Evolutionary conservation across 2,888 invertebrate genomes (phyloP), one percentile per base, ranked within the genome.

Genomic region (Azorinus chamasolen): DNA sequence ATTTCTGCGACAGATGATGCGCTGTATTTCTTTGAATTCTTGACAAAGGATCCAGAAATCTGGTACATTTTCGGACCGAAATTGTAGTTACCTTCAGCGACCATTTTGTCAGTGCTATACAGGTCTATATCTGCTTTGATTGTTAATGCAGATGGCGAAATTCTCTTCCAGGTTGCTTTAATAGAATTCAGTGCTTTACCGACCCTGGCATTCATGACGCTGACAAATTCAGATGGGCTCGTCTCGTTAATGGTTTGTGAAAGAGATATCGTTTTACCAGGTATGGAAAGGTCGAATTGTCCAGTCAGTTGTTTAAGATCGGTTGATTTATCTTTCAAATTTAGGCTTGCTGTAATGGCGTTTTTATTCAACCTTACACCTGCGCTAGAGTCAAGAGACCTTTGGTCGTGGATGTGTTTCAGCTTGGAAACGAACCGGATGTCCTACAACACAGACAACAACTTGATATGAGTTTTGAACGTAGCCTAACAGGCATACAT

Each of bases 251-350:
- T 65, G 18, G 72, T 68, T n/a, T 86, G 83, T 0, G 82, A 83
- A 1, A 88, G 27, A 41, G 57, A 57, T 3, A 89, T 32, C 20
- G 79, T 74, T 57, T 83, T 85, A 25, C 89, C 88, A 22, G 85
- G 87, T 55, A 83, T 82, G 8, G 72, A 69, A 22, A 91, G 62
- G 1, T 73, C 62, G 25, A 83, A 72, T 27, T 74, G 68, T 24
- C 87, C 89, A 2, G 51, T 57, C 24, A 79, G 50, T 54, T 83
- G 83, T 45, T 57, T 75, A 8, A 79, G 62, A 12, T 79, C 79
- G 37, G 65, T 79, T 20, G 83, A 83, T 27, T 78, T 76, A 62
- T 88, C 79, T 53, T 81, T 83, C 12, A 87, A 61, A 25, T 62
- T 76, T 2, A 89, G 46, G 8, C 32, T 69, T 16, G 83, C 63